Conservation (phyloP, 2,113 vertebrate genomes). For the Podarcis raffonei region DNA sequence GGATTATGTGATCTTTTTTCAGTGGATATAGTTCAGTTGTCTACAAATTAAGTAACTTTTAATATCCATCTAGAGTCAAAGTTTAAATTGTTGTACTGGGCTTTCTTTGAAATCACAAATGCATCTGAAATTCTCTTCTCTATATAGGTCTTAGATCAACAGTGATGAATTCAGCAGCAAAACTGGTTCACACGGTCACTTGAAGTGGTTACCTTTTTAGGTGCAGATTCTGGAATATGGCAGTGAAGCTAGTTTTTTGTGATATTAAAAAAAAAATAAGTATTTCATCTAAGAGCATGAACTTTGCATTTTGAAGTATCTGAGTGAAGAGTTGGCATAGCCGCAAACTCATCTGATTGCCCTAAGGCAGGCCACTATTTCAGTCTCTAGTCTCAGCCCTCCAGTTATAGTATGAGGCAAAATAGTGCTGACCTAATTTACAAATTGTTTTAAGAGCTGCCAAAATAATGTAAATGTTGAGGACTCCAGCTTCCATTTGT, state of each 20-base stretch:
- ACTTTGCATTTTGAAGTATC: not conserved
- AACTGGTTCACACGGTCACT: not conserved
- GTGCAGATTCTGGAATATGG: not conserved
- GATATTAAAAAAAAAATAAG: not conserved
- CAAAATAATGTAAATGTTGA: not conserved
- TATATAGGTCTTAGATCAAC: not conserved
- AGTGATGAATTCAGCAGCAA: not conserved
- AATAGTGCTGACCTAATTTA: not conserved
- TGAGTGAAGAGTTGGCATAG: not conserved
- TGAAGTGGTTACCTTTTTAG: not conserved
- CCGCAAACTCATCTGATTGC: not conserved
- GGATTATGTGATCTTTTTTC: conserved; percentile 7
- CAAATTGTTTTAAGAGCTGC: not conserved
- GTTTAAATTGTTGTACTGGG: conserved; percentile 6
- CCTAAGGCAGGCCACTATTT: not conserved
- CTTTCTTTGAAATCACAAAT: not conserved
- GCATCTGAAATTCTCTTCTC: not conserved
- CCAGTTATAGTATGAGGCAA: not conserved
- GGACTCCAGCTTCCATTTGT: not conserved
- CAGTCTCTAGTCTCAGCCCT: not conserved
- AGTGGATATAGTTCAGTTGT: not conserved
- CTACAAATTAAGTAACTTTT: conserved; percentile 18
- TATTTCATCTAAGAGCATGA: not conserved
- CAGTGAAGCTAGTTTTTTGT: not conserved
- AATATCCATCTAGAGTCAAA: not conserved